Conservation (phyloP, 2,888 invertebrate genomes). For the Hybos culiciformis region DNA sequence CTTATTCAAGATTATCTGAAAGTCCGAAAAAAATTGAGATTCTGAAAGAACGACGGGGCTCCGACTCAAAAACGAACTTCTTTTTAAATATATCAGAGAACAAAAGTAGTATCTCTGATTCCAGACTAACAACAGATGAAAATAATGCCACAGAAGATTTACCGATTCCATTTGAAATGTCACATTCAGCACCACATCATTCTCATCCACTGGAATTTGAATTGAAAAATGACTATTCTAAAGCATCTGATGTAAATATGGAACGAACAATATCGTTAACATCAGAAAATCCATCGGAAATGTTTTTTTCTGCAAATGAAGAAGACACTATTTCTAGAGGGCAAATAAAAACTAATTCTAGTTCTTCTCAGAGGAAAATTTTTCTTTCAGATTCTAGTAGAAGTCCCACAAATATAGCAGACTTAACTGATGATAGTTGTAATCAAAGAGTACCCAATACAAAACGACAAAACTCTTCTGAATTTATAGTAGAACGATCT, state of each 20-base stretch:
- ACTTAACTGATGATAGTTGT: too few relatives aligned
- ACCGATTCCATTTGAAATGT: constrained; percentile 27
- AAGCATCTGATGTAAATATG: constrained; percentile 13
- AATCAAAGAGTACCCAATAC: too few relatives aligned
- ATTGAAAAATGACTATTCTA: constrained; percentile 12
- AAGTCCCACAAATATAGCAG: too few relatives aligned
- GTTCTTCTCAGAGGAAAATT: too few relatives aligned
- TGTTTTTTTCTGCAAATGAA: constrained; percentile 88
- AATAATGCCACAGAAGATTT: constrained; percentile 40
- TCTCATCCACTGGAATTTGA: constrained; percentile 34
- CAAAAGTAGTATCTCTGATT: constrained; percentile 76
- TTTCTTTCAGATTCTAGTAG: too few relatives aligned
- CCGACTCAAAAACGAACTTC: constrained; percentile 22
- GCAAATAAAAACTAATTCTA: too few relatives aligned
- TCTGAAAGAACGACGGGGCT: constrained; percentile 39
- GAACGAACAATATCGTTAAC: constrained; percentile 68
- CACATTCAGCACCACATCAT: constrained; percentile 35
- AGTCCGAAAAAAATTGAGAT: constrained; percentile 37
- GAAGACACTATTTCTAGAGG: too few relatives aligned
- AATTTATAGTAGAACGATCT: too few relatives aligned
- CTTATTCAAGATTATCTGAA: constrained; percentile 67
- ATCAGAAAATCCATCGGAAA: constrained; percentile 81
- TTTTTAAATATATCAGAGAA: constrained; percentile 38
- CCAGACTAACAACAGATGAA: constrained; percentile 68
- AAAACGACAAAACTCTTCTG: too few relatives aligned